phyloP scores from a whole-genome alignment of 2,113 vertebrate genomes.

The Ranitomeya variabilis region DNA sequence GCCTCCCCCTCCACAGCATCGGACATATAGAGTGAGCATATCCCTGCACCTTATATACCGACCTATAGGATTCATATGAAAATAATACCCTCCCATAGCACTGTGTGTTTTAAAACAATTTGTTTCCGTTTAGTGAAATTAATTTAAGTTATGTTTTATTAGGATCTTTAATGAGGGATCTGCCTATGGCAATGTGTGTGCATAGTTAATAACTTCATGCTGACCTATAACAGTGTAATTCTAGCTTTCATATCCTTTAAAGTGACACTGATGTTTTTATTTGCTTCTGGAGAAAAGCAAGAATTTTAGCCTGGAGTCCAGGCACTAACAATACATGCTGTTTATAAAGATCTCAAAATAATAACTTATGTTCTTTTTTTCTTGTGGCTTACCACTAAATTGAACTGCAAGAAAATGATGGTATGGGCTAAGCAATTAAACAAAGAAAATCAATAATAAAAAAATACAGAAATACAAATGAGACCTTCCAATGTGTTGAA shows the following conservation, averaged over 20 bases:
- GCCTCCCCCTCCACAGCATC: no score
- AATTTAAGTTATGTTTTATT: no score
- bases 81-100: no score
- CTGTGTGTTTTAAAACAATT: no score
- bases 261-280: background rate
- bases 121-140: no score
- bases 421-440: background rate
- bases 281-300: background rate
- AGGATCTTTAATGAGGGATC: no score
- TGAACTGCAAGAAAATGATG: conserved; percentile 8
- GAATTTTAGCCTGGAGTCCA: background rate
- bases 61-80: no score
- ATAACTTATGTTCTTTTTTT: background rate
- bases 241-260: background rate
- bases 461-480: conserved; percentile 1
- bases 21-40: no score
- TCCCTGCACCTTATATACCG: no score
- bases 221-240: no score
- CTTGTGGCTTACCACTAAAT: conserved; percentile 37
- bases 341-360: conserved; percentile 8
- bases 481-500: background rate
- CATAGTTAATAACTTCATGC: no score
- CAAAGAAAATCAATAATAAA: conserved; percentile 27
- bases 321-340: background rate
- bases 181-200: no score